A percentile compares a stretch with the other conserved stretches of the same genome.
phyloP scores from a whole-genome alignment of 2,888 invertebrate genomes.

The Lasioglossum vierecki region DNA sequence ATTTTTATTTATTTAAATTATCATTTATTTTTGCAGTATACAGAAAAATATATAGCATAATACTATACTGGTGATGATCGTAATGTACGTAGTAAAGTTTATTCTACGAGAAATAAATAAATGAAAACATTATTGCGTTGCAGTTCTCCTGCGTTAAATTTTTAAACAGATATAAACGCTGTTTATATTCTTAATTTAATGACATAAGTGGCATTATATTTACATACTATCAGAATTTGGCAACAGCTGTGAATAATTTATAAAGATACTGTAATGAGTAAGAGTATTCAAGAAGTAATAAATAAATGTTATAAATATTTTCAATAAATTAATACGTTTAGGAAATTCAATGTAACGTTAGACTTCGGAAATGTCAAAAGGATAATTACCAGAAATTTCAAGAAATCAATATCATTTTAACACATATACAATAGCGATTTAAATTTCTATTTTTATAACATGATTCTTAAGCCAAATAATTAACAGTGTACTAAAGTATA shows the following conservation, averaged over 20 bases:
- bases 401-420: constrained; percentile 33
- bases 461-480: constrained; percentile 29
- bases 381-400: constrained; percentile 21
- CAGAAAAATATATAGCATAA: constrained; percentile 65
- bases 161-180: constrained; percentile 35
- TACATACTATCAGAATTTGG: background rate
- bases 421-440: background rate
- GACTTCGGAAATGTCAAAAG: constrained; percentile 23
- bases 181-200: constrained; percentile 9
- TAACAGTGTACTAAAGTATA: constrained; percentile 2
- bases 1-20: constrained; percentile 47
- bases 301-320: constrained; percentile 18
- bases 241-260: constrained; percentile 8
- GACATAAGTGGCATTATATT: background rate
- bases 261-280: constrained; percentile 22
- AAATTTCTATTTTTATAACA: constrained; percentile 27
- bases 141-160: constrained; percentile 41
- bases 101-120: constrained; percentile 68
- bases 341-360: background rate
- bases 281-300: constrained; percentile 11
- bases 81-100: constrained; percentile 61
- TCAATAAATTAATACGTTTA: constrained; percentile 2
- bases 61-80: constrained; percentile 69
- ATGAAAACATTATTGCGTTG: constrained; percentile 68
- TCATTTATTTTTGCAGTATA: constrained; percentile 70